These are phyloP conservation scores for Clupea harengus DNA, from an alignment of 2,113 vertebrate species.

Conservation along the genomic window DNA sequence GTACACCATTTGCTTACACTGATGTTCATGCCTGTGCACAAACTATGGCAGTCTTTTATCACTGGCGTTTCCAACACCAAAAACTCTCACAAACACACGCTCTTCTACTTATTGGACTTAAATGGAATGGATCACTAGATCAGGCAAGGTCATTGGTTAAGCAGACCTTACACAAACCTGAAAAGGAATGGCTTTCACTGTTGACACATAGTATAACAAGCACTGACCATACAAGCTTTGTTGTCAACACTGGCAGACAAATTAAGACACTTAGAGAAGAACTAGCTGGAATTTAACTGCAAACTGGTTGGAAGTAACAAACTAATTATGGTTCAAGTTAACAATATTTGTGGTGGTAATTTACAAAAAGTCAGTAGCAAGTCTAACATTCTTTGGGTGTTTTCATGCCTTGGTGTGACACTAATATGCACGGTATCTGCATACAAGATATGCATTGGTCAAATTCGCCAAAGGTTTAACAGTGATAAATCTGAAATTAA, in stretches of 20 bases:
- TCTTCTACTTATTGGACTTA: neutral
- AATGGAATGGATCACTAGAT: neutral
- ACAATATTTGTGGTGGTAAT: neutral
- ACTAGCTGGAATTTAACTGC: neutral
- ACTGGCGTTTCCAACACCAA: neutral
- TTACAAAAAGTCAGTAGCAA: neutral
- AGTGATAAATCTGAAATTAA: neutral
- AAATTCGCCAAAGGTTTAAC: neutral
- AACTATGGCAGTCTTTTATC: neutral
- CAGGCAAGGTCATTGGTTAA: neutral
- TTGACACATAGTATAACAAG: neutral
- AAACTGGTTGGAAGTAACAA: neutral
- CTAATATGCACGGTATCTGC: neutral
- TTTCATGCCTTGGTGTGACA: neutral
- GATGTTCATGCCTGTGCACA: neutral
- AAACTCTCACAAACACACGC: neutral
- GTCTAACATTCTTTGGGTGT: slow-evolving; percentile 10
- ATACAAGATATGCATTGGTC: neutral
- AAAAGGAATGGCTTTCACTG: neutral
- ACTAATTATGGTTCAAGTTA: neutral
- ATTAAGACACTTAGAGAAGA: neutral
- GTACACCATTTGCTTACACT: neutral
- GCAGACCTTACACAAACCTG: neutral
- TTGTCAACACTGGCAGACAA: slow-evolving; percentile 7
- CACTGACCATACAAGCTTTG: neutral